Conservation (phyloP, 2,797 vertebrate genomes). For the Pogoniulus pusillus region DNA sequence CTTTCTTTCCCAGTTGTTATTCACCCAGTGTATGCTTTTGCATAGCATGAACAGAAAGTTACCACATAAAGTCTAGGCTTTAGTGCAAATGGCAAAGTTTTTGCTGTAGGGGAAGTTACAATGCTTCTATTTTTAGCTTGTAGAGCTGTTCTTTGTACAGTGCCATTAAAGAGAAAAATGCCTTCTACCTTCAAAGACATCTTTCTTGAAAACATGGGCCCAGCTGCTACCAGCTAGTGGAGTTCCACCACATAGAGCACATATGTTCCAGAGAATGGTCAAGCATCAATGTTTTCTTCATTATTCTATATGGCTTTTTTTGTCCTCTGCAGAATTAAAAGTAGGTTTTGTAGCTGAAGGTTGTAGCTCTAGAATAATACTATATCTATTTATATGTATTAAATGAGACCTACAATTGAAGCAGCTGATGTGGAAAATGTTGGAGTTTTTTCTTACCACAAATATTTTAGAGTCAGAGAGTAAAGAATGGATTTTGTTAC, state of each 20-base stretch:
- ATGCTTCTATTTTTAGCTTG: not conserved
- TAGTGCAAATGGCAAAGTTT: not conserved
- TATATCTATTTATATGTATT: constrained; percentile 22
- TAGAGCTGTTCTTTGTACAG: not conserved
- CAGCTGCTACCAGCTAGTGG: not conserved
- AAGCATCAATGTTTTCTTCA: not conserved
- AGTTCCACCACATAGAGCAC: not conserved
- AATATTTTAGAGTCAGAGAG: not conserved
- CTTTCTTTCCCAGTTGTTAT: not conserved
- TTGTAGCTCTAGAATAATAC: not conserved
- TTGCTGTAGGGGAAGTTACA: not conserved
- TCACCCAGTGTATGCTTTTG: not conserved
- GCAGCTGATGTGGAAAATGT: constrained; percentile 21
- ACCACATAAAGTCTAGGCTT: not conserved
- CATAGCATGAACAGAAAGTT: not conserved
- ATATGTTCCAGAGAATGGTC: not conserved
- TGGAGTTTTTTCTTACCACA: constrained; percentile 10
- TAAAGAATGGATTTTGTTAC: constrained; percentile 30
- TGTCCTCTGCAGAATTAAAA: not conserved
- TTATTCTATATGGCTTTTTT: not conserved
- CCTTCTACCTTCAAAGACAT: not conserved
- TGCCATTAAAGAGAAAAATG: not conserved
- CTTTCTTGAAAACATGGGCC: not conserved
- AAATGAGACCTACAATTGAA: not conserved
- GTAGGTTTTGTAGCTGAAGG: not conserved